phyloP scores from a whole-genome alignment of 2,888 invertebrate species.

The Catocala nupta region DNA sequence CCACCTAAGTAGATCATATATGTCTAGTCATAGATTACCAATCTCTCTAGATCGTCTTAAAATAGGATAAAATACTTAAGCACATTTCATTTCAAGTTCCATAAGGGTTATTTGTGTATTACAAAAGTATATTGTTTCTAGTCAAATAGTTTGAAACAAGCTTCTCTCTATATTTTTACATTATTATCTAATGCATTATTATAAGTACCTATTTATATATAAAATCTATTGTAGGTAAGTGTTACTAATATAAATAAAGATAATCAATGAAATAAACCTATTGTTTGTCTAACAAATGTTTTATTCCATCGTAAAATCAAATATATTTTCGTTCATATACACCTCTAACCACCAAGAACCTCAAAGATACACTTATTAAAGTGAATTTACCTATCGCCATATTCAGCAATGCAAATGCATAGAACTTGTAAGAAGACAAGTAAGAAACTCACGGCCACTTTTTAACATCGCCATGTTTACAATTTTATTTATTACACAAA shows the following conservation, averaged over 20 bases:
- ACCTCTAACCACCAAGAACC: too few species aligned
- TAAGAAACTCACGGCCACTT: too few species aligned
- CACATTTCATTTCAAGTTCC: conserved; percentile 9
- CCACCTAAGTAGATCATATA: conserved; percentile 30
- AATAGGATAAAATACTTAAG: conserved; percentile 22
- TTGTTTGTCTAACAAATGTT: conserved; percentile 55
- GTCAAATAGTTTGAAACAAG: conserved; percentile 11
- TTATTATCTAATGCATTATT: conserved; percentile 29
- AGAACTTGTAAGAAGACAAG: too few species aligned
- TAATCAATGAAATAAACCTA: conserved; percentile 60
- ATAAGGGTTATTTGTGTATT: not conserved
- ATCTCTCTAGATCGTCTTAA: conserved; percentile 30
- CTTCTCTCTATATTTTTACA: conserved; percentile 24
- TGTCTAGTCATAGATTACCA: conserved; percentile 42
- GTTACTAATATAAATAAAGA: conserved; percentile 50
- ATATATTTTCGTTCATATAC: too few species aligned
- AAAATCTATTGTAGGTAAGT: conserved; percentile 49
- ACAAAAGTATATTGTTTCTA: conserved; percentile 9
- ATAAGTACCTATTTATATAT: conserved; percentile 38
- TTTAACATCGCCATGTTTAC: too few species aligned
- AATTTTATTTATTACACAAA: too few species aligned
- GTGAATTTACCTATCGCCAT: too few species aligned
- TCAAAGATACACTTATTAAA: too few species aligned
- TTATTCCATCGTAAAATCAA: conserved; percentile 27
- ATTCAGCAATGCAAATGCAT: too few species aligned